Base-by-base conservation (phyloP, 1,140 invertebrate genomes). In the Hestina assimilis region DNA sequence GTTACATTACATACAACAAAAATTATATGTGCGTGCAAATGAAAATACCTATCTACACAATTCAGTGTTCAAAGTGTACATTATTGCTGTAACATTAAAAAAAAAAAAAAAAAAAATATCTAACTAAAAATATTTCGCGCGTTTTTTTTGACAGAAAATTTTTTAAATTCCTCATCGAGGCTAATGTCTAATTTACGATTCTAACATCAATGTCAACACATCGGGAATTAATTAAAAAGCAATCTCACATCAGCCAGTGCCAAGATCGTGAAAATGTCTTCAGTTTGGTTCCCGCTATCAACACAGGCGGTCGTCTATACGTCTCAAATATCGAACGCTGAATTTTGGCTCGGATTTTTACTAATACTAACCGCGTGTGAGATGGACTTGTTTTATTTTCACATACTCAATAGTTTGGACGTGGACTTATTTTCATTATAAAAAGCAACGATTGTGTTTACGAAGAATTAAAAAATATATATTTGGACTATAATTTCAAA, bases 331-430 rank as follows among this genome's bases (percentile, higher is more conserved):
- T 83, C 83, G n/a, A 82, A 86, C 62, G 69, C 81, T 2, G 84
- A 89, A 57, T 89, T 89, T 51, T 89, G 88, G 88, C 54, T 85
- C 40, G 87, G 88, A 19, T 76, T 72, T 3, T 14, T 89, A 8
- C 63, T 89, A 52, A 76, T 89, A 48, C n/a, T 89, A 0, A 48
- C 86, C 58, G 88, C 88, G 29, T 89, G 86, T 67, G 87, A 89
- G 76, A 72, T 89, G 75, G 84, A 89, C 71, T 31, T 89, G 1
- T 66, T 89, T 46, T 89, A 89, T 54, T 89, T 89, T 55, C 83
- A 87, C 31, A 72, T 86, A 33, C 21, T 79, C 29, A 73, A 83
- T 38, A 53, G 31, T 26, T 45, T 81, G 8, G 61, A 82, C 28
- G 45, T 71, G 23, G 46, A 68, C 29, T 45, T 69, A 24, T 58